These are phyloP conservation scores for Ganaspis brasiliensis DNA, from an alignment of 2,888 invertebrate genomes.

Conservation along the genomic window DNA sequence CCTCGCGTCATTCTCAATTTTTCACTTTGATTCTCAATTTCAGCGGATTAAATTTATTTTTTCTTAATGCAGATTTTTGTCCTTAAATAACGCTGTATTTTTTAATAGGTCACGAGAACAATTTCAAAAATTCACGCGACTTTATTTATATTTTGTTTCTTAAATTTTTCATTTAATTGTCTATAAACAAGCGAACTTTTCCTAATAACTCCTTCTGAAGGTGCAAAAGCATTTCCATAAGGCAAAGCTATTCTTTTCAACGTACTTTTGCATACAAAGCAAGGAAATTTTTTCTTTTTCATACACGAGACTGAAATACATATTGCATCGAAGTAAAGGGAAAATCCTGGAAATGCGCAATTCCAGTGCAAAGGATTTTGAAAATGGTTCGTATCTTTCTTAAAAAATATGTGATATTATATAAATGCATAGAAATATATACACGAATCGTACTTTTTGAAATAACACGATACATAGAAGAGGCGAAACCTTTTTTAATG, in stretches of 20 bases:
- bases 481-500: too few relatives aligned
- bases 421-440: too few relatives aligned
- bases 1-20: not conserved
- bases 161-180: not conserved
- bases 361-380: not conserved
- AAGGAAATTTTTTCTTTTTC: slow-evolving; percentile 15
- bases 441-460: too few relatives aligned
- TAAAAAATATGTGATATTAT: too few relatives aligned
- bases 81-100: too few relatives aligned
- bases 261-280: slow-evolving; percentile 17
- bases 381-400: too few relatives aligned
- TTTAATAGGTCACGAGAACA: too few relatives aligned
- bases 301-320: slow-evolving; percentile 4
- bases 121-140: too few relatives aligned
- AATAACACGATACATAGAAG: too few relatives aligned
- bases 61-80: too few relatives aligned
- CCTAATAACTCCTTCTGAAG: not conserved
- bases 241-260: slow-evolving; percentile 11
- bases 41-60: too few relatives aligned
- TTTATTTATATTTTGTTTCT: too few relatives aligned
- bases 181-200: not conserved
- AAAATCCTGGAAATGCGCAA: not conserved
- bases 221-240: slow-evolving; percentile 3
- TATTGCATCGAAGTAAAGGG: slow-evolving; percentile 3
- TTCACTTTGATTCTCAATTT: not conserved